Conservation (phyloP, 1,140 invertebrate species). For the Lepidostoma basale region DNA sequence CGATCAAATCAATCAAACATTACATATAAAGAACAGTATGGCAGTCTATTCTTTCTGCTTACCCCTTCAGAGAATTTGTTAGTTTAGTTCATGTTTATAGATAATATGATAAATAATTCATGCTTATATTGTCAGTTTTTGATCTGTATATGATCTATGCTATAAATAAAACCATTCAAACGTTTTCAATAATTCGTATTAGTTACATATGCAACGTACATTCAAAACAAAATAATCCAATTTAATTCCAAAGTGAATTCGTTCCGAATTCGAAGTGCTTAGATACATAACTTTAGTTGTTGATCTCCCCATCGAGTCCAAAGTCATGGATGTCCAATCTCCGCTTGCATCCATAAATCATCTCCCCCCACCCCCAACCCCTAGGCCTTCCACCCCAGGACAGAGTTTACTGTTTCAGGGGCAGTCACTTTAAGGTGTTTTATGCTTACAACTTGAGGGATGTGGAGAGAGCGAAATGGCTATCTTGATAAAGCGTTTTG, state of each 20-base stretch:
- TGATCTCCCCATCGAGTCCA: slow-evolving; percentile 20
- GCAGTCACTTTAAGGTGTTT: slow-evolving; percentile 32
- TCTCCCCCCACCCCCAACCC: slow-evolving; percentile 11
- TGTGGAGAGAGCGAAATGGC: slow-evolving; percentile 17
- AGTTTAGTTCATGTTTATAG: no score
- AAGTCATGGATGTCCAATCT: slow-evolving; percentile 35
- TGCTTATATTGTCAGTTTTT: no score
- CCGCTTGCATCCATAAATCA: slow-evolving; percentile 31
- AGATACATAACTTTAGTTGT: slow-evolving; percentile 4
- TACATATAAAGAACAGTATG: no score
- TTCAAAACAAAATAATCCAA: no score
- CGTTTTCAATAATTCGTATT: no score
- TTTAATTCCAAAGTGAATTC: background rate
- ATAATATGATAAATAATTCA: no score
- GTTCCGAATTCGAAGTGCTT: background rate
- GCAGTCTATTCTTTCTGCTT: no score
- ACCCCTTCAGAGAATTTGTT: no score
- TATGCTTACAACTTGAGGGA: slow-evolving; percentile 24
- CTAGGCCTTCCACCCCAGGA: slow-evolving; percentile 20
- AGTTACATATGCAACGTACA: no score
- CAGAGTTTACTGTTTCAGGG: slow-evolving; percentile 31
- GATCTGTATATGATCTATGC: no score
- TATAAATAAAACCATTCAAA: no score
- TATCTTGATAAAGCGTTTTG: slow-evolving; percentile 17
- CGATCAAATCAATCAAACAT: no score